Evolutionary conservation across 2,113 vertebrate species (phyloP), one percentile per base, ranked within the genome.

Genomic region (Ictidomys tridecemlineatus): DNA sequence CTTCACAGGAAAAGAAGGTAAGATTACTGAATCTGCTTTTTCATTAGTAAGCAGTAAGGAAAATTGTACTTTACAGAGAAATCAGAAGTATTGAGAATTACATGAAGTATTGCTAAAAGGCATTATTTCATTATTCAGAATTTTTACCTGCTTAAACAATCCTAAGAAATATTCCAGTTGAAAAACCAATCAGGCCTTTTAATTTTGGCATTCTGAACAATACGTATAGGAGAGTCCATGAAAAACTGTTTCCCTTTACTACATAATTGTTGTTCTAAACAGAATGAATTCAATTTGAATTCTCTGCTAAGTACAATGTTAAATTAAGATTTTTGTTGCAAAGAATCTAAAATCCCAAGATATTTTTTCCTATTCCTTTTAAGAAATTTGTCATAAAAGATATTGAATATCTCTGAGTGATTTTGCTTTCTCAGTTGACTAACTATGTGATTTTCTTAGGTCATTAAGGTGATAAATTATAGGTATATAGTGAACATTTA

Each of bases 71-170:
- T 89, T 85, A 12, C 39, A 93, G 69, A 67, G 89, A 20, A 90
- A 82, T 5, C 48, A 63, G 26, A 53, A 34, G 42, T 34, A 74
- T 30, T 80, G 37, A 70, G 24, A 20, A 67, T 65, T 65, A 28
- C 56, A 14, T 48, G 26, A 77, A 6, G 11, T 45, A 32, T 30
- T 30, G n/a, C n/a, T 79, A 0, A 28, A 85, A 85, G 20, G 18
- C 13, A 48, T 88, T 76, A 90, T 90, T 74, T 94, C 58, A 92
- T 80, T 74, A 92, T 83, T 80, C 73, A 89, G 13, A 92, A 89
- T 58, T 84, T 74, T 65, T 51, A 84, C 18, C 26, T 79, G 26
- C 56, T 67, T 39, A 28, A 74, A 87, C 56, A 76, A 70, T 79
- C 67, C 32, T 87, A 37, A 95, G 28, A 93, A 78, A 70, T 32